Evolutionary conservation across 1,140 invertebrate species (phyloP), one percentile per base, ranked within the genome.

Genomic region (Pseudomyrmex cubaensis): DNA sequence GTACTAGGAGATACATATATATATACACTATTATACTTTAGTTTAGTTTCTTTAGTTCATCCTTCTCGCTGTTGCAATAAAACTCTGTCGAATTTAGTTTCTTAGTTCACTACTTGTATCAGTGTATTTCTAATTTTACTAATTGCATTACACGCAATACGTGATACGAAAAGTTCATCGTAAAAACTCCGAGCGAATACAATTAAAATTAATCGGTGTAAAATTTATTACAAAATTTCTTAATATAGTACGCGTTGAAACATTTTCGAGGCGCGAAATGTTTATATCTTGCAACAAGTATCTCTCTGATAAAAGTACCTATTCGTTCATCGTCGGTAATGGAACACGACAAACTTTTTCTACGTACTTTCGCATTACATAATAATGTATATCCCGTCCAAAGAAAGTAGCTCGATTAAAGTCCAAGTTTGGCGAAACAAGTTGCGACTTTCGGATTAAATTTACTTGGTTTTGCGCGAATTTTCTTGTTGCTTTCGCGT

Each of bases 381-480:
- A 48, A 78, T 67, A 50, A 17, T 35, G 5, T 35, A 35, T 35
- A 35, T 7, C 35, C 59, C 7, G 20, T 57, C 48, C n/a, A 15
- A 57, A 69, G 54, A 70, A 70, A 59, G n/a, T 54, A 25, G 50
- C 50, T 72, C 44, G 56, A 80, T 80, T 80, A 80, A 80, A 80
- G 54, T 56, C 5, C 20, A 70, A 70, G 54, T 22, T 57, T 35
- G 50, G 15, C 15, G 44, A 70, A 72, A 80, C 46, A 80, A 80
- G 54, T 80, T 59, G 20, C 46, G 20, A 78, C 44, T 78, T 69
- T 69, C 15, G 46, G 20, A 72, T 70, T 59, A 72, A 46, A 50
- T 70, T 48, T 52, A 15, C 15, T 10, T 66, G 15, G 22, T 10
- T 5, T 25, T 2, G 25, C 2, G 25, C 56, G 44, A 61, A 46